These are phyloP conservation scores for Scaptomyza hsui DNA, from an alignment of 1,140 invertebrate genomes.

Conservation along the genomic window DNA sequence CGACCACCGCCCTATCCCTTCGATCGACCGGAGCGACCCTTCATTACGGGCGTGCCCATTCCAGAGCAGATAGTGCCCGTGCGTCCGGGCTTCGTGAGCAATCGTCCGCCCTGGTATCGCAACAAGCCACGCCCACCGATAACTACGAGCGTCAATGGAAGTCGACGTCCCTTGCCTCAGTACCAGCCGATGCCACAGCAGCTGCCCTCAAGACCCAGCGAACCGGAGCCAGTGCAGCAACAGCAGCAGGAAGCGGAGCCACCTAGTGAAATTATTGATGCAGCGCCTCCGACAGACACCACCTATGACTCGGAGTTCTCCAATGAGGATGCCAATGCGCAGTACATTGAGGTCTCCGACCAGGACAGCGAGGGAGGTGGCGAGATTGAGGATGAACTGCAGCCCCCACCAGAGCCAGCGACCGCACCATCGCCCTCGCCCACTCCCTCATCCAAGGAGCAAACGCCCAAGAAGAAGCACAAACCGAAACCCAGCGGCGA, in stretches of 20 bases:
- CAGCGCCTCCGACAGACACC: conserved; percentile 70
- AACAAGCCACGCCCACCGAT: conserved; percentile 85
- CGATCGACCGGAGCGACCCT: conserved; percentile 87
- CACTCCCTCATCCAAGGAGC: conserved; percentile 21
- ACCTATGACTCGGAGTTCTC: conserved; percentile 80
- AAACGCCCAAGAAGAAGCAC: conserved; percentile 64
- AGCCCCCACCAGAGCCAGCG: conserved; percentile 36
- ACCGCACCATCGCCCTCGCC: conserved; percentile 19
- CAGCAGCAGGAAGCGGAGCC: conserved; percentile 21
- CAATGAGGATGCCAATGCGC: conserved; percentile 72
- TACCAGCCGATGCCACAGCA: conserved; percentile 85
- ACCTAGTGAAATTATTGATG: conserved; percentile 38
- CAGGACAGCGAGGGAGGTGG: conserved; percentile 63
- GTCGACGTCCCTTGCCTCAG: conserved; percentile 84
- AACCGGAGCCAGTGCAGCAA: conserved; percentile 53
- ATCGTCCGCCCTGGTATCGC: conserved; percentile 87
- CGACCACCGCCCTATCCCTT: conserved; percentile 87
- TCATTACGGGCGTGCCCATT: conserved; percentile 88
- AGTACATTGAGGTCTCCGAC: conserved; percentile 80
- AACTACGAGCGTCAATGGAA: conserved; percentile 70
- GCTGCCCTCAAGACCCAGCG: conserved; percentile 14
- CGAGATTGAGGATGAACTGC: conserved; percentile 62
- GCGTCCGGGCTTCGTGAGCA: conserved; percentile 85
- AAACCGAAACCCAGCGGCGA: conserved; percentile 58
- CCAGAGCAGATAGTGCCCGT: conserved; percentile 90